Evolutionary conservation across 2,888 invertebrate species (phyloP).

Genomic region (Xiphydria camelus): DNA sequence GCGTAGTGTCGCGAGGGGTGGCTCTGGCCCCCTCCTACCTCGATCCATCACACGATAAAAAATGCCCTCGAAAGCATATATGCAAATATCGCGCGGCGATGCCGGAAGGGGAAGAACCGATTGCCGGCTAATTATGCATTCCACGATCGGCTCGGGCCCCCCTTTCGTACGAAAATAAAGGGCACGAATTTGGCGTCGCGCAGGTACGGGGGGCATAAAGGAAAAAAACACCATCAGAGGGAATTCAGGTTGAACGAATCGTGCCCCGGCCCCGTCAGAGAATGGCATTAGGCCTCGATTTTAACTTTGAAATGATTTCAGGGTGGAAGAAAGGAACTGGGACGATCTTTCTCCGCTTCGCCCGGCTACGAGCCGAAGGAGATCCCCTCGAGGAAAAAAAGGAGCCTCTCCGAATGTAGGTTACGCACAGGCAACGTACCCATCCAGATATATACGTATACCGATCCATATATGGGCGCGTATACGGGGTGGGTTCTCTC

Average conservation of each 20-base stretch:
- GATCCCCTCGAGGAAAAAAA: too few species aligned
- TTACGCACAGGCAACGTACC: slow-evolving; percentile 26
- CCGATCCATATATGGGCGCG: too few species aligned
- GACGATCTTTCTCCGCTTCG: too few species aligned
- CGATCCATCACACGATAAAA: too few species aligned
- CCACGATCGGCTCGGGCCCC: slow-evolving; percentile 15
- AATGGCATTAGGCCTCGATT: slow-evolving; percentile 41
- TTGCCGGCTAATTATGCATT: slow-evolving; percentile 29
- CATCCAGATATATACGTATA: too few species aligned
- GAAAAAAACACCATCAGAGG: slow-evolving; percentile 31
- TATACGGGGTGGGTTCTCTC: too few species aligned
- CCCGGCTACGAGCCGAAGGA: too few species aligned
- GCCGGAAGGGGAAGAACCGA: slow-evolving; percentile 8
- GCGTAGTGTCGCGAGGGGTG: too few species aligned
- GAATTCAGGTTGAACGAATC: slow-evolving; percentile 32
- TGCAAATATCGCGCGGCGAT: too few species aligned
- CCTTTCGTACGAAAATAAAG: slow-evolving; percentile 19
- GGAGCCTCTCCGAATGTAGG: slow-evolving; percentile 34
- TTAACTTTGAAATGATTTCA: slow-evolving; percentile 43
- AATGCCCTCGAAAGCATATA: too few species aligned
- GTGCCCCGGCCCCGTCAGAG: slow-evolving; percentile 24
- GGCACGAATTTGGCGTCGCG: slow-evolving; percentile 32
- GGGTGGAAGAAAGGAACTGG: slow-evolving; percentile 11
- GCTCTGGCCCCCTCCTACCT: too few species aligned
- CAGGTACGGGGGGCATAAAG: slow-evolving; percentile 33